Conservation (phyloP, 2,797 vertebrate genomes). For the Aythya fuligula region DNA sequence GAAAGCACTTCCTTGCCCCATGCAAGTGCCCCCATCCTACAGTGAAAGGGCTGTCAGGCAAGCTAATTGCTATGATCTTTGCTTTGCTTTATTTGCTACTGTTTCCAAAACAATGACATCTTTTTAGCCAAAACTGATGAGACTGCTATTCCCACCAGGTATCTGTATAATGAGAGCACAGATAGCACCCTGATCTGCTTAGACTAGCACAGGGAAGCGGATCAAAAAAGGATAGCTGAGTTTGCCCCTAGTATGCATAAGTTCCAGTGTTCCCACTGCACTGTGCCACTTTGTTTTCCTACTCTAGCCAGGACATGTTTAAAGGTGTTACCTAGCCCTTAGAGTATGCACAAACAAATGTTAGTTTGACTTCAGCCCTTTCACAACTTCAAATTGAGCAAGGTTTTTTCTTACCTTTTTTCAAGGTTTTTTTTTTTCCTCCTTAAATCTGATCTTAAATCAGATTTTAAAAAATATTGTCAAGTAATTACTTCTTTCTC, state of each 20-base stretch:
- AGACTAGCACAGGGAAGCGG: not conserved
- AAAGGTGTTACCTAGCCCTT: not conserved
- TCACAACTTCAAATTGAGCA: not conserved
- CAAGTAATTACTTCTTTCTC: not conserved
- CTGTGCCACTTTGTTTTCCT: not conserved
- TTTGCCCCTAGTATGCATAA: not conserved
- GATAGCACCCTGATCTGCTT: not conserved
- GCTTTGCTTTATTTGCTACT: not conserved
- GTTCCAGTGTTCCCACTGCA: not conserved
- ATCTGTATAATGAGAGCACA: not conserved
- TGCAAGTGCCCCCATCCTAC: not conserved
- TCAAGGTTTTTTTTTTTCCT: no score
- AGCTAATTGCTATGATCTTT: not conserved
- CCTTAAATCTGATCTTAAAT: not conserved
- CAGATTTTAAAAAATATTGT: constrained; percentile 9
- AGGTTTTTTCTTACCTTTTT: not conserved
- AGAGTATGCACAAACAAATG: not conserved
- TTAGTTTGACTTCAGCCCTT: not conserved
- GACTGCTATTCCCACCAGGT: not conserved
- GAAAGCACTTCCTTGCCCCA: not conserved
- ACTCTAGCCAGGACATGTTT: not conserved
- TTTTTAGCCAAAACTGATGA: not conserved
- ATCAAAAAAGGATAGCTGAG: not conserved
- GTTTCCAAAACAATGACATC: not conserved
- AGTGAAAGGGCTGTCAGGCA: not conserved